Percentiles rank a stretch among this genome's conserved stretches.
These are phyloP conservation scores for Caenorhabditis angaria DNA, from an alignment of 2,888 invertebrate species.

Conservation along the genomic window DNA sequence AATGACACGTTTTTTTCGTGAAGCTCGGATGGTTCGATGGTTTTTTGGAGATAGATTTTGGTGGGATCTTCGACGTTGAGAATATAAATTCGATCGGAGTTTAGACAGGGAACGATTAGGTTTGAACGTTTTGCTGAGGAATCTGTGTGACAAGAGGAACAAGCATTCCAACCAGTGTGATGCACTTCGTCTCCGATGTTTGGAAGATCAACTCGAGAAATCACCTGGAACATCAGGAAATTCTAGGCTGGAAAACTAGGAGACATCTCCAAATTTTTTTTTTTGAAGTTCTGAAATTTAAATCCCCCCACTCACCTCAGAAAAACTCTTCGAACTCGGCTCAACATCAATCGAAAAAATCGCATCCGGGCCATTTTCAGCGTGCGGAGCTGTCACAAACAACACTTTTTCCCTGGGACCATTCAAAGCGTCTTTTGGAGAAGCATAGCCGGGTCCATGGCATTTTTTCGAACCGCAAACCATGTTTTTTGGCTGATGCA, in stretches of 20 bases:
- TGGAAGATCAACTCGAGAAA: conserved; percentile 85
- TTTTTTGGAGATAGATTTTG: conserved; percentile 73
- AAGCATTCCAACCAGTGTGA: conserved; percentile 95
- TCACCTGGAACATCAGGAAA: conserved; percentile 78
- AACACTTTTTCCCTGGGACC: conserved; percentile 83
- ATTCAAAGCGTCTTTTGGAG: conserved; percentile 81
- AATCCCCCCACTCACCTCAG: conserved; percentile 32
- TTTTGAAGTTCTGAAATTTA: no score
- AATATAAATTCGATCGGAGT: conserved; percentile 85
- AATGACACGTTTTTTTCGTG: conserved; percentile 82
- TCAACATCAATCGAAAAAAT: conserved; percentile 91
- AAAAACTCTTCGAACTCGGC: conserved; percentile 80
- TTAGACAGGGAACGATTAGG: conserved; percentile 84
- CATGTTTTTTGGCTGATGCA: neutral
- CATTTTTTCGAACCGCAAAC: conserved; percentile 16
- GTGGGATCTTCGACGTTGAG: conserved; percentile 77
- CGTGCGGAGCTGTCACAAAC: conserved; percentile 82
- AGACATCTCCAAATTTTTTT: neutral
- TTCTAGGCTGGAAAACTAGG: neutral
- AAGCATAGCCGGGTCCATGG: conserved; percentile 75
- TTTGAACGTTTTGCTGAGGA: conserved; percentile 76
- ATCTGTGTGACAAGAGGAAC: conserved; percentile 84
- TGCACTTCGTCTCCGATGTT: conserved; percentile 87
- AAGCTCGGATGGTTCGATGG: conserved; percentile 84
- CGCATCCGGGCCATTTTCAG: conserved; percentile 81